A percentile compares a stretch with the other conserved stretches of the same genome.
Evolutionary conservation across 2,113 vertebrate species (phyloP).

Genomic region (Calidris pygmaea): DNA sequence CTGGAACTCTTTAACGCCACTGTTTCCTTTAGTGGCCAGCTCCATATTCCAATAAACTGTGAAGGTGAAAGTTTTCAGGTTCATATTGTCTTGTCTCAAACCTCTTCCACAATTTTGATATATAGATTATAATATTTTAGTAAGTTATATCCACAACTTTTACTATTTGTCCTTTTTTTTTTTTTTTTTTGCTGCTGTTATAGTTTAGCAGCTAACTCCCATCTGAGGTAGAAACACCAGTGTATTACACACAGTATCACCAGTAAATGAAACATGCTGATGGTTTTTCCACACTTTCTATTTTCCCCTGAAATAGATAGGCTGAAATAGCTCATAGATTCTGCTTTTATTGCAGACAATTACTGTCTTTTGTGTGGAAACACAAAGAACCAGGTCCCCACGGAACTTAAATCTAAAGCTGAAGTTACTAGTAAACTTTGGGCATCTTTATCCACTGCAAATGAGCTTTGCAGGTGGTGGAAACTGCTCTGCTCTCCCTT

Average conservation of each 20-base stretch:
- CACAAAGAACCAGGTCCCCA: background rate
- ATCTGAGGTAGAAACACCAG: background rate
- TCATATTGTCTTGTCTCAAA: background rate
- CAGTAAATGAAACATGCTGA: background rate
- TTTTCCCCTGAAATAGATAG: background rate
- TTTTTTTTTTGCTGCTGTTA: accelerated
- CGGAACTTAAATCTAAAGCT: background rate
- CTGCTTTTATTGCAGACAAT: background rate
- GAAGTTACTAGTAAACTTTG: background rate
- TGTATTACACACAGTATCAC: background rate
- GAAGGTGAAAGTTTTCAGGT: background rate
- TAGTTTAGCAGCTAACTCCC: background rate
- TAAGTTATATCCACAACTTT: background rate
- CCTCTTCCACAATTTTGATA: background rate
- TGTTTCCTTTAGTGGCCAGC: background rate
- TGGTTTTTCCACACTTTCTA: background rate
- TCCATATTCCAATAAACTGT: background rate
- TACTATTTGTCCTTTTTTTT: background rate
- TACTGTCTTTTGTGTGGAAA: background rate
- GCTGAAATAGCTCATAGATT: background rate
- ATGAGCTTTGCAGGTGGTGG: background rate
- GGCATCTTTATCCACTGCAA: background rate
- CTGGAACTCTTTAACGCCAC: background rate
- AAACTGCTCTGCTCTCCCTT: background rate
- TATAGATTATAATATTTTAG: background rate